Evolutionary conservation across 2,888 invertebrate genomes (phyloP), one percentile per base, ranked within the genome.

Genomic region (Tanypteryx hageni): DNA sequence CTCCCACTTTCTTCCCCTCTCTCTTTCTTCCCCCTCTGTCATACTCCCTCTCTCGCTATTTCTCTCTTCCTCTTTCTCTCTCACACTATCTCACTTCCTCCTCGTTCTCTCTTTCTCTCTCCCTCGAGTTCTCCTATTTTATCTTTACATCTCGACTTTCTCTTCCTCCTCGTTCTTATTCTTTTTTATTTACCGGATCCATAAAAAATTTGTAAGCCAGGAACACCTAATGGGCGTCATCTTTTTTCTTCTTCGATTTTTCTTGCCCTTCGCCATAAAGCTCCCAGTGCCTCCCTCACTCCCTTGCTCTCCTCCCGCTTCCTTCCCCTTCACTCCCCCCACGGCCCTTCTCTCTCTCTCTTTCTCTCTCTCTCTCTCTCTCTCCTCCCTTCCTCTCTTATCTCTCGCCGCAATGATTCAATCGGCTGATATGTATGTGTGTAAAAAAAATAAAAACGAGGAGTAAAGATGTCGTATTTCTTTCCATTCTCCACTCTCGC

Each of bases 181-280:
- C 44, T 44, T 44, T 83, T 83, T 83, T 83, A 83, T 83, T 83
- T 83, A 83, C 83, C 83, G 83, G 83, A 83, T 57, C 83, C 83
- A 83, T 83, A 83, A 83, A 83, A n/a, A 83, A 83, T 83, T 83
- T 83, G 83, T 83, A 83, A 83, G 83, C 56, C 57, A 44, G 57
- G 56, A 44, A n/a, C 83, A 83, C 57, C 83, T 57, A 57, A 9
- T 57, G 83, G 44, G 83, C 56, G 83, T 83, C 83, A 83, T 83
- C 83, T 44, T 57, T 10, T 44, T 27, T 56, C n/a, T 57, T 18
- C 31, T 27, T 44, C 44, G 16, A 14, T 44, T 44, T 44, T 27
- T 76, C 76, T 56, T 57, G 44, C 83, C 83, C 83, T 44, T 83
- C 83, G 18, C 83, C 83, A 57, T 83, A 83, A 83, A 83, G 83